Percentiles rank a stretch among this genome's conserved stretches.
Evolutionary conservation across 1,140 invertebrate genomes (phyloP).

Genomic region (Nautilus pompilius): DNA sequence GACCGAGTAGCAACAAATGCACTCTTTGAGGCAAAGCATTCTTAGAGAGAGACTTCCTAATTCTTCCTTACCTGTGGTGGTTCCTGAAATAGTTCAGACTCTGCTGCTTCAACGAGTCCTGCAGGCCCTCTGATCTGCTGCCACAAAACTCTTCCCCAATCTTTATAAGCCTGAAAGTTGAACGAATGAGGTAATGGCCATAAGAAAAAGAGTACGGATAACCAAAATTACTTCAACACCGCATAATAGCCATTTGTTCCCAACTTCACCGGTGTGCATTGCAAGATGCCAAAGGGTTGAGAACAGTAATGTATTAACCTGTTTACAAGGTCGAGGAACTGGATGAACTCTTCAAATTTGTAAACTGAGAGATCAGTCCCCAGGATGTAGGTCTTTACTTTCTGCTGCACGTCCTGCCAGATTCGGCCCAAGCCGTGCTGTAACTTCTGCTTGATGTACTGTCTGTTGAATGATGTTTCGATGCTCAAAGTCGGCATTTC

Average conservation of each 20-base stretch:
- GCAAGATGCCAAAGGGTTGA: neutral
- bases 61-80: slow-evolving; percentile 71
- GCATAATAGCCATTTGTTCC: neutral
- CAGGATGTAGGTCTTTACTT: slow-evolving; percentile 73
- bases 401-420: slow-evolving; percentile 93
- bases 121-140: slow-evolving; percentile 80
- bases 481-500: slow-evolving; percentile 35
- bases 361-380: slow-evolving; percentile 75
- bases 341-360: slow-evolving; percentile 93
- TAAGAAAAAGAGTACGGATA: neutral
- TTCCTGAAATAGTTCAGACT: slow-evolving; percentile 84
- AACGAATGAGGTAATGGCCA: neutral
- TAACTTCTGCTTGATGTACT: slow-evolving; percentile 85
- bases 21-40: too few relatives aligned
- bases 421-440: slow-evolving; percentile 79
- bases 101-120: slow-evolving; percentile 82
- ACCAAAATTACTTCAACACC: neutral
- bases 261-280: too few relatives aligned
- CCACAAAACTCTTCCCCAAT: slow-evolving; percentile 87
- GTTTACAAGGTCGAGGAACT: slow-evolving; percentile 82
- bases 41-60: too few relatives aligned
- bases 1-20: too few relatives aligned
- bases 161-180: slow-evolving; percentile 68
- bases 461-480: slow-evolving; percentile 67
- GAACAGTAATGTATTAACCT: slow-evolving; percentile 53